Evolutionary conservation across 2,888 invertebrate genomes (phyloP), one percentile per base, ranked within the genome.

Genomic region (Barypeithes pellucidus): DNA sequence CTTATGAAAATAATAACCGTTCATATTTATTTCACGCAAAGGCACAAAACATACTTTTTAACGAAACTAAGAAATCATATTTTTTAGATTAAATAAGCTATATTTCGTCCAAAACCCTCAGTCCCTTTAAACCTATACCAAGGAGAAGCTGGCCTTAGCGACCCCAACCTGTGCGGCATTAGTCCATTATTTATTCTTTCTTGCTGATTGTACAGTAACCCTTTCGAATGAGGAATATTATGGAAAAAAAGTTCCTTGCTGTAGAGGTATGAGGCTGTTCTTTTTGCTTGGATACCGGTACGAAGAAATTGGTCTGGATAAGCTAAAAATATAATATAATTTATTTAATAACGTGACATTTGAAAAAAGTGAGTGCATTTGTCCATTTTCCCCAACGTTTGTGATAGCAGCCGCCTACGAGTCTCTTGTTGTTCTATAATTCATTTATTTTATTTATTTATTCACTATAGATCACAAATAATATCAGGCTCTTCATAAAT

Each of bases 181-280:
- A 93, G 85, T 16, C 91, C 89, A 81, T 92, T 92, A 47, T 85
- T 82, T 65, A 86, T 83, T 70, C 93, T 85, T 20, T 89, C 84
- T 70, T 90, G 87, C 77, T 92, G 91, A 81, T 92, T 90, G 41
- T 87, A 87, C 9, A 91, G 83, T 3, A 93, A 81, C 0, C 91
- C 89, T 76, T 89, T 85, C 24, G 89, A 88, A 81, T 93, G 92
- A 0, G 92, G 92, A 76, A 90, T 89, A 61, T 92, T 89, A 67
- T 89, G 88, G 83, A 90, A 92, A 84, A 90, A 93, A 7, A 90
- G 86, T 77, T 88, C 87, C 72, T 88, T 89, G 3, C 87, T 85
- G 68, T 88, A 88, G 8, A 91, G 85, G 77, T 87, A 87, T 57
- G 84, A 84, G 1, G 90, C 89, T 3, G 90, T 89, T 76, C 87